phyloP scores from a whole-genome alignment of 2,113 vertebrate species.

The Vidua macroura region DNA sequence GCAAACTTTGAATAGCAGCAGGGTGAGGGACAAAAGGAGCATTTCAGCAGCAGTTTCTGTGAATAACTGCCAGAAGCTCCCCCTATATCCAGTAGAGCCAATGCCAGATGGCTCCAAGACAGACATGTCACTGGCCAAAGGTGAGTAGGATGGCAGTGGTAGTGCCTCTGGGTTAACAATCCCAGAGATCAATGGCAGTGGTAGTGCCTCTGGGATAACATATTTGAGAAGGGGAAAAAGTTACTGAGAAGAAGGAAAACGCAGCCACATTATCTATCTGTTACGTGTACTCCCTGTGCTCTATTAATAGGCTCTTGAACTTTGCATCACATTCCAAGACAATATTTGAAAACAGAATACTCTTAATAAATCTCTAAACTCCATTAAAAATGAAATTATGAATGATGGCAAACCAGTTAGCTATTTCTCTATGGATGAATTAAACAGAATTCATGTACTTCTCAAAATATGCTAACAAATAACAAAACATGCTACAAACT shows the following conservation, averaged over 20 bases:
- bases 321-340: background rate
- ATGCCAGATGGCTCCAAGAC: background rate
- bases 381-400: background rate
- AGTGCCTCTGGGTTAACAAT: too few relatives aligned
- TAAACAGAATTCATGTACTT: background rate
- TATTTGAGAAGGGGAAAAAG: background rate
- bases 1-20: background rate
- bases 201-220: background rate
- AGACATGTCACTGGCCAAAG: too few relatives aligned
- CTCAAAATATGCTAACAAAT: background rate
- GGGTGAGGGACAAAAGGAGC: too few relatives aligned
- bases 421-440: background rate
- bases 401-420: background rate
- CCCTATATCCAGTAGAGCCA: background rate
- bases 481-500: background rate
- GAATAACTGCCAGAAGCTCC: background rate
- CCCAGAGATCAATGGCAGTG: background rate
- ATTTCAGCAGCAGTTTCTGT: background rate
- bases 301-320: background rate
- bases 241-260: background rate
- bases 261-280: background rate
- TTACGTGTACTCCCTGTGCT: background rate
- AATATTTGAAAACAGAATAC: background rate
- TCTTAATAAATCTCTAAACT: background rate
- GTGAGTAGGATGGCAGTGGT: background rate